phyloP scores from a whole-genome alignment of 2,888 invertebrate species.

The Cryptus viduatorius region DNA sequence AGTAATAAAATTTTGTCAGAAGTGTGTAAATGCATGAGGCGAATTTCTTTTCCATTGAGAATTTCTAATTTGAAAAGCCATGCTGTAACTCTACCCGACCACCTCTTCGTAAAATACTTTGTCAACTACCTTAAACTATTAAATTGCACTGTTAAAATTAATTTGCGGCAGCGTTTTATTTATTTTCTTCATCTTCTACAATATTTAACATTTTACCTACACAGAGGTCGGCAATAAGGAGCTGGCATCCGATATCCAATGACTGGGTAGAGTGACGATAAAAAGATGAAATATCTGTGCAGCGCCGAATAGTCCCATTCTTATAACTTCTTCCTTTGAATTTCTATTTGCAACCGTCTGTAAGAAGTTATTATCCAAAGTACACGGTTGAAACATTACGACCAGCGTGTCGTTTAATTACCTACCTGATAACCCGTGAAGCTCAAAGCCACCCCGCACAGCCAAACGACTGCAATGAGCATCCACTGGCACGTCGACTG shows the following conservation, averaged over 20 bases:
- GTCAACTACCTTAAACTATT: too few species aligned
- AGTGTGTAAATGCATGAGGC: too few species aligned
- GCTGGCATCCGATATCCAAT: conserved; percentile 45
- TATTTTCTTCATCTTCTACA: neutral
- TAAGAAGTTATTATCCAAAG: neutral
- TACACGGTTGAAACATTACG: neutral
- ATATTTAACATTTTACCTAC: conserved; percentile 22
- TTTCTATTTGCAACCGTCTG: neutral
- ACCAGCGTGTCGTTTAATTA: neutral
- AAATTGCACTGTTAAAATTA: too few species aligned
- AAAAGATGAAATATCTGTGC: conserved; percentile 15
- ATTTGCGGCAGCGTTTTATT: neutral
- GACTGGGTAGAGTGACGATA: conserved; percentile 36
- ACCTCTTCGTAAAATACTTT: too few species aligned
- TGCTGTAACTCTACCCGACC: too few species aligned
- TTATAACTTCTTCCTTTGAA: neutral
- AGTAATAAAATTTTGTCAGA: too few species aligned
- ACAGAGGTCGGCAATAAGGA: neutral
- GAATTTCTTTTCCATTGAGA: too few species aligned
- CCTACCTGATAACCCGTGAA: conserved; percentile 20
- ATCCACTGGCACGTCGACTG: conserved; percentile 10
- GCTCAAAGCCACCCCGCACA: conserved; percentile 18
- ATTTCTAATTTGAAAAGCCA: too few species aligned
- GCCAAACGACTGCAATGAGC: neutral
- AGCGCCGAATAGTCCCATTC: neutral